phyloP scores from a whole-genome alignment of 2,113 vertebrate genomes.

The Chunga burmeisteri region DNA sequence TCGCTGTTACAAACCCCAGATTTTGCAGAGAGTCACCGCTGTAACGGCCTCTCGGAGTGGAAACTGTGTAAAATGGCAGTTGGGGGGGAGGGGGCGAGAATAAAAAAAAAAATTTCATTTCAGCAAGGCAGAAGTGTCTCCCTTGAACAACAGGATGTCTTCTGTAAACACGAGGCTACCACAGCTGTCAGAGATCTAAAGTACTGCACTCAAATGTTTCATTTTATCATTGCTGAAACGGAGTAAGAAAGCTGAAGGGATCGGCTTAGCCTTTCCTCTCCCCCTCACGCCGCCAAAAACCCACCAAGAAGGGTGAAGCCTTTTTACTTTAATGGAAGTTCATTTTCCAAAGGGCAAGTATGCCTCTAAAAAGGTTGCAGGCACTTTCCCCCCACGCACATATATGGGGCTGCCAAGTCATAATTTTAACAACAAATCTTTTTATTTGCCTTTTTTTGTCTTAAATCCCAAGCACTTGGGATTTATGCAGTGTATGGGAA shows the following conservation, averaged over 20 bases:
- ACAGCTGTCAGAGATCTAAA: conserved; percentile 41
- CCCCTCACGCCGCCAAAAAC: background rate
- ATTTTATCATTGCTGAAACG: background rate
- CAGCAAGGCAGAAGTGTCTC: background rate
- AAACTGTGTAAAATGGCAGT: background rate
- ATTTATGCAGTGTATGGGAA: background rate
- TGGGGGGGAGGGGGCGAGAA: no score
- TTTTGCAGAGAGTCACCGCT: background rate
- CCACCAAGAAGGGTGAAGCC: background rate
- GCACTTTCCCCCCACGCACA: background rate
- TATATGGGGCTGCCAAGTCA: background rate
- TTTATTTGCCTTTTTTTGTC: conserved; percentile 17
- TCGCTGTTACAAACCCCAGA: background rate
- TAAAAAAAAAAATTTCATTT: background rate
- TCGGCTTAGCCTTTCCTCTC: background rate
- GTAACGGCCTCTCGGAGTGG: background rate
- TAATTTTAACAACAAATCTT: conserved; percentile 42
- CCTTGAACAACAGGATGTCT: conserved; percentile 56
- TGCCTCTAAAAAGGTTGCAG: conserved; percentile 44
- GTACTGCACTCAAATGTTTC: background rate
- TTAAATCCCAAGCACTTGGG: background rate
- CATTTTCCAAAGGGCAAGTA: conserved; percentile 29
- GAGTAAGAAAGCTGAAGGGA: background rate
- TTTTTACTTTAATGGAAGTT: conserved; percentile 5
- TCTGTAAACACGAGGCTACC: conserved; percentile 49